Evolutionary conservation across 2,797 vertebrate genomes (phyloP), one percentile per base, ranked within the genome.

Genomic region (Odontamblyopus rebecca): DNA sequence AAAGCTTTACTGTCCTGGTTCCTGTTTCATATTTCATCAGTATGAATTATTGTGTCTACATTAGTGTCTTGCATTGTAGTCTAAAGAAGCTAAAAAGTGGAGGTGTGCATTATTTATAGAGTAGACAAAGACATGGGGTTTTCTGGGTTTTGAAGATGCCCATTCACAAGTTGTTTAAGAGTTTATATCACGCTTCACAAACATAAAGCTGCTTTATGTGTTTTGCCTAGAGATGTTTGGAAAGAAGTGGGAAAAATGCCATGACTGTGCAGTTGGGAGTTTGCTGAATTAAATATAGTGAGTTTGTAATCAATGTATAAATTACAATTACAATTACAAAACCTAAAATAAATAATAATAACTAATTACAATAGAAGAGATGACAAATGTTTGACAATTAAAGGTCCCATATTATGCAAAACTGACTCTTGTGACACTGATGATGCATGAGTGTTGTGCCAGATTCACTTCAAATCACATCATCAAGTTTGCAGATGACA

Each of bases 141-240:
- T 30, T 60, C 26, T 15, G 27, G 12, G 2, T 59, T 59, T 59
- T 59, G 15, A 26, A 59, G 13, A 59, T 12, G 4, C 56, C 26
- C 26, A 59, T 61, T 61, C 56, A 59, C 11, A 61, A 32, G 29
- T 19, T 35, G 61, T 8, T 4, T 48, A 4, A 61, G 29, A 64
- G 35, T 44, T 8, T 48, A 19, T 63, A 41, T 18, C 27, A 32
- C 9, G 26, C 16, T 53, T 54, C 29, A 53, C 18, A 67, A 53
- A 67, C 27, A 30, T 54, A 38, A 19, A 67, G 7, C 18, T n/a
- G 8, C 4, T 62, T 15, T 61, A 30, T 18, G 54, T 27, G 23
- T 51, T 53, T 53, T 53, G 65, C 48, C 50, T 67, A 0, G 29
- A 67, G 48, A 67, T 67, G 26, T 67, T 53, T 53, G 48, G 48